These are phyloP conservation scores for silkworm (Bombyx mori) DNA, from an alignment of 1,140 invertebrate species.

Conservation along the genomic window DNA sequence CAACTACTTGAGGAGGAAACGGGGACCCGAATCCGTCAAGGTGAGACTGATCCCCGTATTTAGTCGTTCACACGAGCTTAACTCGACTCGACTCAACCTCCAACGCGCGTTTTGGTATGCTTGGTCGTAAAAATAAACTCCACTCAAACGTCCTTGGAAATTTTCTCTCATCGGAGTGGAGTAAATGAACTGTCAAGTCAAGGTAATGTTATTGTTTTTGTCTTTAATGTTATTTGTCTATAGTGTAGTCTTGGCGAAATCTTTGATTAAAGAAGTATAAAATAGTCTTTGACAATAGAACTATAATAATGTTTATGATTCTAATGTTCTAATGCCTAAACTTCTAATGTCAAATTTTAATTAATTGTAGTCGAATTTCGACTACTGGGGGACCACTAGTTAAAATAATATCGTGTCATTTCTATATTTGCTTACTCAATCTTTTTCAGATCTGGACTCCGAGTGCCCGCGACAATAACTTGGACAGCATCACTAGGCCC, in stretches of 20 bases:
- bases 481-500: neutral
- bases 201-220: no score
- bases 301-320: neutral
- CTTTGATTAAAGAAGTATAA: neutral
- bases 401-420: neutral
- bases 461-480: neutral
- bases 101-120: no score
- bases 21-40: constrained; percentile 1
- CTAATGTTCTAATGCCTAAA: neutral
- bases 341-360: neutral
- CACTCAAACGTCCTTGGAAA: no score
- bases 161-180: no score
- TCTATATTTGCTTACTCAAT: neutral
- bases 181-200: no score
- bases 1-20: constrained; percentile 6
- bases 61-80: no score
- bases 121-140: no score
- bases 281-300: neutral
- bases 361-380: neutral
- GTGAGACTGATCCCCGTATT: neutral
- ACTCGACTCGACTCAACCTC: no score
- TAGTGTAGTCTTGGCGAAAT: neutral
- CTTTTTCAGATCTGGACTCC: neutral
- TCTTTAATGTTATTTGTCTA: neutral
- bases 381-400: neutral